Conservation (phyloP, 2,888 invertebrate species). For the Leuctra nigra region DNA sequence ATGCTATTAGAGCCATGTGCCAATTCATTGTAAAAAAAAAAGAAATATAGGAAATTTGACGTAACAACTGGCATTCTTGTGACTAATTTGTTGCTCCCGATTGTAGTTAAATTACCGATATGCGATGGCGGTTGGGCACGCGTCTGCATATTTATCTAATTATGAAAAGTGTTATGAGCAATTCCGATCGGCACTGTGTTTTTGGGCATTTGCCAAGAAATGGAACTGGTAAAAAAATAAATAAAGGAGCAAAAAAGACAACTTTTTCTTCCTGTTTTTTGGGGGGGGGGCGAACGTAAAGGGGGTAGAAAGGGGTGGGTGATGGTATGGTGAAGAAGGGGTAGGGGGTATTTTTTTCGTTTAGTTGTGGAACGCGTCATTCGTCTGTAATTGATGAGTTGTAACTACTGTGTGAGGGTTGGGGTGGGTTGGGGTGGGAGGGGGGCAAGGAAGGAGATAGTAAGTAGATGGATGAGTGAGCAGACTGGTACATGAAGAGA, state of each 20-base stretch:
- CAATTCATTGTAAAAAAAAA: no score
- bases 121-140: no score
- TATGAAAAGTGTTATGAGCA: slow-evolving; percentile 12
- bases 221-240: not conserved
- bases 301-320: slow-evolving; percentile 3
- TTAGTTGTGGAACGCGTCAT: slow-evolving; percentile 24
- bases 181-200: slow-evolving; percentile 1
- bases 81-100: no score
- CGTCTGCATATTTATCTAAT: no score
- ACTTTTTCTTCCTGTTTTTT: slow-evolving; percentile 1
- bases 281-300: not conserved
- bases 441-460: slow-evolving; percentile 14
- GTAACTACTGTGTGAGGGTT: slow-evolving; percentile 3
- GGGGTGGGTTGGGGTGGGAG: slow-evolving; percentile 2
- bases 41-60: no score
- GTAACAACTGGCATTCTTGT: no score
- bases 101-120: no score
- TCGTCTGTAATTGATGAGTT: slow-evolving; percentile 25
- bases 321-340: no score
- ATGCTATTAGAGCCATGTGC: no score
- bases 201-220: slow-evolving; percentile 13
- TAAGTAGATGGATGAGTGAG: slow-evolving; percentile 9
- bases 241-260: slow-evolving; percentile 8
- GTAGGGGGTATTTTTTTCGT: slow-evolving; percentile 6
- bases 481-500: no score